A percentile compares a stretch with the other conserved stretches of the same genome.
Conservation (phyloP, 2,888 invertebrate species). For the Mayetiola destructor region DNA sequence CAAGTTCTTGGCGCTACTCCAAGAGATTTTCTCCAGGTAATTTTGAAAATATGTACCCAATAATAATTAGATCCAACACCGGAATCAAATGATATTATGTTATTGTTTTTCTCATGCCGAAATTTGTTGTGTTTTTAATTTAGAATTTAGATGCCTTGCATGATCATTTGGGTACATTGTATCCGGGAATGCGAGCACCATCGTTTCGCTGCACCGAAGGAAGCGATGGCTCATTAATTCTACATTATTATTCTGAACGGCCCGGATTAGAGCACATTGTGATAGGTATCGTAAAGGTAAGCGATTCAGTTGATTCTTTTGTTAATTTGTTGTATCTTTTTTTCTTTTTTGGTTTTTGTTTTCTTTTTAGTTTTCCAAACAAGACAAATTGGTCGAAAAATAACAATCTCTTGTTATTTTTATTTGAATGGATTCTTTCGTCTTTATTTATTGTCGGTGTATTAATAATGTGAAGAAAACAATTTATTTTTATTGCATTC, state of each 20-base stretch:
- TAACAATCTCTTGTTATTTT: too few species aligned
- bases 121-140: not conserved
- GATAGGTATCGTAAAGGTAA: slow-evolving; percentile 90
- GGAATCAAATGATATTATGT: not conserved
- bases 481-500: too few species aligned
- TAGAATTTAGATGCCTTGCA: slow-evolving; percentile 93
- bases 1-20: slow-evolving; percentile 90
- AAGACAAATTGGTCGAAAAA: too few species aligned
- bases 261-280: slow-evolving; percentile 90
- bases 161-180: slow-evolving; percentile 83
- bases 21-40: slow-evolving; percentile 82
- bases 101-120: slow-evolving; percentile 1
- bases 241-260: slow-evolving; percentile 93
- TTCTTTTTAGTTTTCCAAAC: too few species aligned
- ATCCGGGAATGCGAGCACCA: slow-evolving; percentile 89
- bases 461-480: too few species aligned
- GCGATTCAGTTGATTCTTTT: slow-evolving; percentile 4
- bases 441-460: too few species aligned
- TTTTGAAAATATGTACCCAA: not conserved
- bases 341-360: not conserved
- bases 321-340: not conserved
- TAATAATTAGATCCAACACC: not conserved
- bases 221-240: slow-evolving; percentile 74
- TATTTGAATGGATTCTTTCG: too few species aligned
- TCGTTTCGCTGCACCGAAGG: slow-evolving; percentile 90